Evolutionary conservation across 2,888 invertebrate species (phyloP).

Genomic region (Scelioninae gen. 1): DNA sequence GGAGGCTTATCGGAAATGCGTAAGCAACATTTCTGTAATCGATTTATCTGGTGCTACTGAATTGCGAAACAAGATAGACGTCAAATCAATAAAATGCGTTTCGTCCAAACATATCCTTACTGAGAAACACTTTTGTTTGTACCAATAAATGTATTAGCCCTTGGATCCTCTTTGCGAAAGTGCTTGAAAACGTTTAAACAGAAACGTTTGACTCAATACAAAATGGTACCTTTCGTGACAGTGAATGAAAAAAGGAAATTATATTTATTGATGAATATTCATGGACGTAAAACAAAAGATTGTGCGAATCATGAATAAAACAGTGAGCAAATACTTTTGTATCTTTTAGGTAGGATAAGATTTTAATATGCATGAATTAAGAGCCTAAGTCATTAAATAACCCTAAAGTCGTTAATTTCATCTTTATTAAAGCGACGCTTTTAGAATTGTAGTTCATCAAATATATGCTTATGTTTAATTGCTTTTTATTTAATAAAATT

Average conservation of each 20-base stretch:
- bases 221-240: slow-evolving; percentile 14
- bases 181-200: slow-evolving; percentile 28
- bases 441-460: too few species aligned
- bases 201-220: slow-evolving; percentile 44
- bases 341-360: slow-evolving; percentile 57
- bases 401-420: slow-evolving; percentile 36
- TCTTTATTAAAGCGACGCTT: slow-evolving; percentile 22
- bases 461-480: too few species aligned
- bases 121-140: slow-evolving; percentile 14
- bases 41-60: slow-evolving; percentile 15
- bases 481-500: too few species aligned
- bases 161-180: slow-evolving; percentile 28
- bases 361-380: slow-evolving; percentile 63
- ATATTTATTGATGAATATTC: slow-evolving; percentile 65
- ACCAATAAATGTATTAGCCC: slow-evolving; percentile 35
- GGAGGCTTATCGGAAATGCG: background rate
- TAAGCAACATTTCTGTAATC: slow-evolving; percentile 13
- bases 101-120: slow-evolving; percentile 29
- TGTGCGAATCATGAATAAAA: slow-evolving; percentile 59
- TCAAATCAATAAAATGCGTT: slow-evolving; percentile 34
- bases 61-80: slow-evolving; percentile 11
- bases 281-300: slow-evolving; percentile 51
- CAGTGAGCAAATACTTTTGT: slow-evolving; percentile 65
- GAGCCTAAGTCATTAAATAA: slow-evolving; percentile 53
- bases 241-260: slow-evolving; percentile 31